These are phyloP conservation scores for Drosophila sp. DNA, from an alignment of 1,140 invertebrate genomes.

Conservation along the genomic window DNA sequence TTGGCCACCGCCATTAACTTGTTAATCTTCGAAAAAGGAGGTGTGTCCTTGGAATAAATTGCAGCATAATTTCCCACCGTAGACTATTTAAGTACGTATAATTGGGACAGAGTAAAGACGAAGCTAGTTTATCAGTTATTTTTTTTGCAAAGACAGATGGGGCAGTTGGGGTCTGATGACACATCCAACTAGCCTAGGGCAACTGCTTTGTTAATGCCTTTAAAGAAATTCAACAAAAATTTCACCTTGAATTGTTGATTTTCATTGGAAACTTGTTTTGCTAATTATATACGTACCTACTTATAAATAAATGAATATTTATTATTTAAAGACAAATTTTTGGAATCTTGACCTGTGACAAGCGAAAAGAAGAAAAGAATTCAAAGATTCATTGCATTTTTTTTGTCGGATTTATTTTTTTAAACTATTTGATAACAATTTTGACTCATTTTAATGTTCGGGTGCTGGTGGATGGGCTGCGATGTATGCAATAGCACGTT, in stretches of 20 bases:
- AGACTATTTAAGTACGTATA: too few relatives aligned
- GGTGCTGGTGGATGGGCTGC: conserved; percentile 53
- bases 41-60: too few relatives aligned
- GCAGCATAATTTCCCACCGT: too few relatives aligned
- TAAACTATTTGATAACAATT: conserved; percentile 13
- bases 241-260: conserved; percentile 6
- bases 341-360: conserved; percentile 17
- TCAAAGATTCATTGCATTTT: conserved; percentile 10
- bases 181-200: neutral
- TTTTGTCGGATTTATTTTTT: conserved; percentile 50
- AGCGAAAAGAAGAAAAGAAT: neutral
- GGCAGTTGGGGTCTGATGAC: neutral
- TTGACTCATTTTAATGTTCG: conserved; percentile 34
- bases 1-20: too few relatives aligned
- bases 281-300: neutral
- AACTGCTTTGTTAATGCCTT: neutral
- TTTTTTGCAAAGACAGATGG: too few relatives aligned
- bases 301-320: conserved; percentile 3
- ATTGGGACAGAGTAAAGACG: too few relatives aligned
- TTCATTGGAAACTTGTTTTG: conserved; percentile 10
- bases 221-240: neutral
- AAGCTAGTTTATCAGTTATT: too few relatives aligned
- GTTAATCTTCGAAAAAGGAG: too few relatives aligned
- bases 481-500: conserved; percentile 84
- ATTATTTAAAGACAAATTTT: neutral